These are phyloP conservation scores for Harmothoe impar DNA, from an alignment of 2,888 invertebrate species.

Conservation along the genomic window DNA sequence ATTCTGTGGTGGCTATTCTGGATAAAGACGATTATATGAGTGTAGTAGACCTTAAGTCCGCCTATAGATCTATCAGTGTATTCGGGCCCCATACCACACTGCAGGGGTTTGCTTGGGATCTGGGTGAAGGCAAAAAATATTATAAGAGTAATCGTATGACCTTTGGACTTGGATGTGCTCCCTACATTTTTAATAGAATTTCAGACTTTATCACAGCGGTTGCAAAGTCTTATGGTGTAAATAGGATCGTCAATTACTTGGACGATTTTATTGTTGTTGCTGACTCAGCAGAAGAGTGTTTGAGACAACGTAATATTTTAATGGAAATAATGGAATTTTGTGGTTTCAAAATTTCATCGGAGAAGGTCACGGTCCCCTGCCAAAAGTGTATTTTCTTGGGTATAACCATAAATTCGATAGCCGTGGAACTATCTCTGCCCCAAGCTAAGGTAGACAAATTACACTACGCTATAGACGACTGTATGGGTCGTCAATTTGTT, in stretches of 20 bases:
- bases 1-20: neutral
- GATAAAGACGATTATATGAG: neutral
- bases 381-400: neutral
- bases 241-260: too few relatives aligned
- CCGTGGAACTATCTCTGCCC: neutral
- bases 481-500: neutral
- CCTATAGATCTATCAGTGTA: constrained; percentile 15
- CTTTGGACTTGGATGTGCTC: neutral
- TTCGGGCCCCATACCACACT: neutral
- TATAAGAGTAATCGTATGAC: neutral
- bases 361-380: neutral
- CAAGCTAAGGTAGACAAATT: neutral
- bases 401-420: neutral
- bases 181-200: too few relatives aligned
- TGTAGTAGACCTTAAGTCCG: neutral
- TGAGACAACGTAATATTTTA: neutral
- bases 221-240: neutral
- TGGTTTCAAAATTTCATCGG: neutral
- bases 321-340: neutral
- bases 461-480: too few relatives aligned
- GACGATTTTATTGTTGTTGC: too few relatives aligned
- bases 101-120: neutral
- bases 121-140: neutral
- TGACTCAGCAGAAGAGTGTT: too few relatives aligned
- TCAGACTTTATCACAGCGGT: constrained; percentile 3